phyloP scores from a whole-genome alignment of 1,140 invertebrate genomes.

The Campoletis sonorensis region DNA sequence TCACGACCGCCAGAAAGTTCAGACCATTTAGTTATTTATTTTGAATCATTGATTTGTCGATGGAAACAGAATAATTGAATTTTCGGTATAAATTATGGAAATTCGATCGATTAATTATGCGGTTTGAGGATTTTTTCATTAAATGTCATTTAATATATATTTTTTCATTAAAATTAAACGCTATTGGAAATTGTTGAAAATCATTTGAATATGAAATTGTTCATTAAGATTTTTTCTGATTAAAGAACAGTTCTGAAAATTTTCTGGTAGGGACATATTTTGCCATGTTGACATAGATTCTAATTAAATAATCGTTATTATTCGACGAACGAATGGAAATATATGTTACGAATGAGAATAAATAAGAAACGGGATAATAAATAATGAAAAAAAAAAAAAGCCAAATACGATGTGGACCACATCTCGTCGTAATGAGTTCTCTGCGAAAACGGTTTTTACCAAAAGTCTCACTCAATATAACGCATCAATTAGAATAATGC shows the following conservation, averaged over 20 bases:
- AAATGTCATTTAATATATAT: neutral
- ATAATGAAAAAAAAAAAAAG: neutral
- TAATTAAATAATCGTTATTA: no score
- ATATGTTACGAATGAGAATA: neutral
- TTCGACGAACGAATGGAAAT: no score
- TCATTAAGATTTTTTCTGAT: neutral
- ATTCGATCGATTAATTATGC: no score
- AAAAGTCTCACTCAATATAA: slow-evolving; percentile 24
- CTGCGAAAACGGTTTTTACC: neutral
- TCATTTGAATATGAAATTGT: no score
- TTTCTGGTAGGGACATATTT: no score
- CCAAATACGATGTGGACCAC: slow-evolving; percentile 25
- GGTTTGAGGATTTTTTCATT: no score
- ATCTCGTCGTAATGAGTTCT: slow-evolving; percentile 20
- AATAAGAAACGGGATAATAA: neutral
- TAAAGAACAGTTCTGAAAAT: neutral
- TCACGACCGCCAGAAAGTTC: no score
- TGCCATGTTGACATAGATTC: no score
- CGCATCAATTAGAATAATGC: neutral
- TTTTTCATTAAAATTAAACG: neutral
- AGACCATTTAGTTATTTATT: no score
- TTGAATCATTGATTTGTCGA: slow-evolving; percentile 3
- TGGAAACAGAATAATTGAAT: neutral
- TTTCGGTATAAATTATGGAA: no score
- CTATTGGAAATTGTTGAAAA: no score